Evolutionary conservation across 2,113 vertebrate genomes (phyloP).

Genomic region (Oreochromis aureus): DNA sequence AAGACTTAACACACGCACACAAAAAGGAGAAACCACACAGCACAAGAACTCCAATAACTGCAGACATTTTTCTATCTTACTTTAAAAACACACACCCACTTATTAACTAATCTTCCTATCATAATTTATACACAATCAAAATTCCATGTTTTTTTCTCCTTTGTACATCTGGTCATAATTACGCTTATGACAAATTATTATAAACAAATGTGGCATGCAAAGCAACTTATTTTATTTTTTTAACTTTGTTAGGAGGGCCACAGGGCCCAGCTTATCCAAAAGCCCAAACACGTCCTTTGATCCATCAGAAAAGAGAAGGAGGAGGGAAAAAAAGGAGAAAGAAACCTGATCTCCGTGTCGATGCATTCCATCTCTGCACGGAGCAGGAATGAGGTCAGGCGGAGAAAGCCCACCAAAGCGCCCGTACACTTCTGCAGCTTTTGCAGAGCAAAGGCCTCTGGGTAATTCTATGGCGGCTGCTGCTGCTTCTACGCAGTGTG

Average conservation of each 20-base stretch:
- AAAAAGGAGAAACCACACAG: neutral
- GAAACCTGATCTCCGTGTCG: conserved; percentile 52
- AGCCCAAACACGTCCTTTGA: conserved; percentile 61
- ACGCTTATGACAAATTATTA: conserved; percentile 2
- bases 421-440: conserved; percentile 20
- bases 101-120: neutral
- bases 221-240: neutral
- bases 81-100: neutral
- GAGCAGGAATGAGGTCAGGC: conserved; percentile 41
- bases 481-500: neutral
- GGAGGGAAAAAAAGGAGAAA: neutral
- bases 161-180: conserved; percentile 30
- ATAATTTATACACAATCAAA: neutral
- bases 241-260: neutral
- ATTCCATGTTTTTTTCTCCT: neutral
- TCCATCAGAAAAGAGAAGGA: conserved; percentile 41
- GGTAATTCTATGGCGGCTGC: conserved; percentile 21
- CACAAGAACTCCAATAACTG: neutral
- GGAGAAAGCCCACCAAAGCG: conserved; percentile 32
- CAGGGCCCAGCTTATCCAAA: conserved; percentile 13
- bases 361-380: conserved; percentile 46
- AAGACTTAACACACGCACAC: neutral
- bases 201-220: conserved; percentile 18
- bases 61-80: neutral
- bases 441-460: conserved; percentile 7